Evolutionary conservation across 35 echinoderm and acorn worm species (phyloP).

Genomic region (Ptychodera flava): DNA sequence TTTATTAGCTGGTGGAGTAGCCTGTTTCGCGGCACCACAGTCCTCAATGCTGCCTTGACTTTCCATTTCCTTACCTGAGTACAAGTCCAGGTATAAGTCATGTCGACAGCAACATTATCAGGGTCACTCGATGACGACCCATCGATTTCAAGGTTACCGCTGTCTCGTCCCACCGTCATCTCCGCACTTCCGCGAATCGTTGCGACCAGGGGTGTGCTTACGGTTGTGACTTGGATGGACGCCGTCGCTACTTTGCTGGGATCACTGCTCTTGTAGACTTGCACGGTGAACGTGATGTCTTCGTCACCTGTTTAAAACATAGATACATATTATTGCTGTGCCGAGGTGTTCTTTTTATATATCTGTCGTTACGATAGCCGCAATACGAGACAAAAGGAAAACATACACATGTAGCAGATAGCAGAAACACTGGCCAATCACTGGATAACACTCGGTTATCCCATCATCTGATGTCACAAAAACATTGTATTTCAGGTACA

Average conservation of each 20-base stretch:
- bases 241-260: conserved; percentile 24
- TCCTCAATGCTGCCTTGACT: too few species aligned
- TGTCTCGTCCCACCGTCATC: conserved; percentile 68
- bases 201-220: conserved; percentile 57
- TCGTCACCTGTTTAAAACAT: conserved; percentile 53
- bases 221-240: conserved; percentile 47
- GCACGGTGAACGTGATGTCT: conserved; percentile 61
- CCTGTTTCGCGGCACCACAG: too few species aligned
- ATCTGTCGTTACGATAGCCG: too few species aligned
- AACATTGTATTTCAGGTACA: too few species aligned
- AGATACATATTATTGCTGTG: too few species aligned
- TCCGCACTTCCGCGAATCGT: conserved; percentile 51
- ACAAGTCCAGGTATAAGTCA: conserved; percentile 71
- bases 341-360: too few species aligned
- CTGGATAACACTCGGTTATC: too few species aligned
- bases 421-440: too few species aligned
- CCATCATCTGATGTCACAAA: too few species aligned
- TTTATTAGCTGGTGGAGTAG: too few species aligned
- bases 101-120: conserved; percentile 48
- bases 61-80: conserved; percentile 70
- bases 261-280: conserved; percentile 69
- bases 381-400: too few species aligned
- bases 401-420: too few species aligned
- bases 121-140: conserved; percentile 64
- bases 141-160: conserved; percentile 50